Evolutionary conservation across 1,140 invertebrate genomes (phyloP), one percentile per base, ranked within the genome.

Genomic region (Atta colombica): DNA sequence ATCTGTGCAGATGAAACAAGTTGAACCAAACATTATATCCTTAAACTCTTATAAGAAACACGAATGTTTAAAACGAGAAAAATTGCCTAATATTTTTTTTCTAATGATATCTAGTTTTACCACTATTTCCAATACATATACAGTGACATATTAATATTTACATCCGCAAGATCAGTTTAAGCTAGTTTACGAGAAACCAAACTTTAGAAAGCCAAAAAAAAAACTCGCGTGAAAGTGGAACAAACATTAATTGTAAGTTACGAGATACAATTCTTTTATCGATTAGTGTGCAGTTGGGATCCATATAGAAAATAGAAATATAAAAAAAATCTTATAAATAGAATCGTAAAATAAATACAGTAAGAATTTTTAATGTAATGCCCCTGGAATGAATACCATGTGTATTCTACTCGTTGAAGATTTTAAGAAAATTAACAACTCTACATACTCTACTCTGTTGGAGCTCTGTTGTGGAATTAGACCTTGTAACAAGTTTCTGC

Each of bases 351-450:
- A 72, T 72, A 72, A 72, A 53, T 28, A 28, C 28, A 49, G 12
- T 74, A 74, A 74, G 18, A 74, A 58, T 58, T 16, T 51, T 74
- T n/a, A 69, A 51, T 0, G 14, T 6, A 35, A 16, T 35, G 3
- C 10, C 5, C 1, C 25, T 18, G 16, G 28, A 74, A 55, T 31
- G 25, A 55, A 74, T 35, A 21, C 51, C 8, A 28, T 25, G 7
- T 25, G 7, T 61, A 77, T 21, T 6, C 55, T 51, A 21, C 2
- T 77, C 35, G 58, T 18, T 8, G 21, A 61, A 61, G 21, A 77
- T 77, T 77, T 77, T 21, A 35, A 61, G 58, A 77, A 77, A 77
- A 58, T 28, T 6, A 45, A 10, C 16, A 28, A 61, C 21, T 74
- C 71, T 8, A n/a, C 25, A 0, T 21, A 25, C 0, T 25, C 0